Evolutionary conservation across 2,113 vertebrate species (phyloP).

Genomic region (Poecile atricapillus): DNA sequence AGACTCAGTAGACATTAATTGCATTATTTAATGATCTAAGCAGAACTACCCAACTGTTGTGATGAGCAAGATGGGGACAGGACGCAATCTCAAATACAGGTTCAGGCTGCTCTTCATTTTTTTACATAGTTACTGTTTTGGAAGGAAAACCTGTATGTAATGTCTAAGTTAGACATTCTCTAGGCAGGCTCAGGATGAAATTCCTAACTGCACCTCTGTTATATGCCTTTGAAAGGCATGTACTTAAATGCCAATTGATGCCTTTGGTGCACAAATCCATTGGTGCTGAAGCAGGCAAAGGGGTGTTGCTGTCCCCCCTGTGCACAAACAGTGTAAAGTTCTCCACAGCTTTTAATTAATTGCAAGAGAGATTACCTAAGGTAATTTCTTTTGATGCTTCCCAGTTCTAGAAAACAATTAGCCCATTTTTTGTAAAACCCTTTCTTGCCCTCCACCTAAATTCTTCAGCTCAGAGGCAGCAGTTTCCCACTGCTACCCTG

Average conservation of each 20-base stretch:
- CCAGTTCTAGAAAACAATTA: neutral
- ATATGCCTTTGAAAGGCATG: neutral
- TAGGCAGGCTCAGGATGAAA: neutral
- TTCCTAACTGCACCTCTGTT: accelerated
- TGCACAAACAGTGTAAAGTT: neutral
- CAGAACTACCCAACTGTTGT: neutral
- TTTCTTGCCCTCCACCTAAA: neutral
- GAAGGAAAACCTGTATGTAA: neutral
- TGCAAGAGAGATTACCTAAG: neutral
- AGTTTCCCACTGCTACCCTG: neutral
- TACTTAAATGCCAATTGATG: neutral
- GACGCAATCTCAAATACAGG: neutral
- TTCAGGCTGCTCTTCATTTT: neutral
- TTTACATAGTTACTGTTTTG: neutral
- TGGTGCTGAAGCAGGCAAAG: neutral
- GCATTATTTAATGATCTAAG: neutral
- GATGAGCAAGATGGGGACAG: neutral
- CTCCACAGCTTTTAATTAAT: neutral
- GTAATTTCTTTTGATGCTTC: neutral
- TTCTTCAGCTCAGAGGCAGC: neutral
- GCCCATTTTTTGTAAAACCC: neutral
- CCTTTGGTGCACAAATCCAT: neutral
- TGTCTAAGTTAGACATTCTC: neutral
- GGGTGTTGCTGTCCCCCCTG: neutral
- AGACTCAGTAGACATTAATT: neutral